Evolutionary conservation across 2,888 invertebrate species (phyloP).

Genomic region (Campoplex nolae): DNA sequence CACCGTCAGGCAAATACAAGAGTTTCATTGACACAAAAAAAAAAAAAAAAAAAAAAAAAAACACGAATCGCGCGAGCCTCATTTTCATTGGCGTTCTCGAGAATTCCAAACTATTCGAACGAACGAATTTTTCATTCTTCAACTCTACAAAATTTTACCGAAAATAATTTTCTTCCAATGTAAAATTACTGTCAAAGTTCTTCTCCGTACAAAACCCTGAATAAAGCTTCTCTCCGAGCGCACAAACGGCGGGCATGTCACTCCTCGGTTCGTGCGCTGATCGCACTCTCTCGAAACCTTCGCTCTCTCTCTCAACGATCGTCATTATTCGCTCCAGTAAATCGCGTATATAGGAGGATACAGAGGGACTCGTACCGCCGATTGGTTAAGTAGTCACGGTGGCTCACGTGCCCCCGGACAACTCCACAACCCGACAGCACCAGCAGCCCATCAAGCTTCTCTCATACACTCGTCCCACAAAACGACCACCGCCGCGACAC

Average conservation of each 20-base stretch:
- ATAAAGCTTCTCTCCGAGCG: no score
- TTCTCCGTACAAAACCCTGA: no score
- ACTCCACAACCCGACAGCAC: background rate
- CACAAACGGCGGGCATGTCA: background rate
- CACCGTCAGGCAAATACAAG: background rate
- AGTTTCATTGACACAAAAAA: background rate
- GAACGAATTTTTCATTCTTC: no score
- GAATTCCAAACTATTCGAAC: background rate
- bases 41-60: background rate
- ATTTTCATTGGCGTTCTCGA: background rate
- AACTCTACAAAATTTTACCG: no score
- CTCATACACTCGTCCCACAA: slow-evolving; percentile 11
- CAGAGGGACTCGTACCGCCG: slow-evolving; percentile 52
- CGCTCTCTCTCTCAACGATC: slow-evolving; percentile 18
- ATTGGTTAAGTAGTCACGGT: slow-evolving; percentile 66
- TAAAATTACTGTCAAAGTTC: no score
- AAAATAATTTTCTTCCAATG: no score
- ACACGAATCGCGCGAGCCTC: background rate
- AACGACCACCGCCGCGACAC: background rate
- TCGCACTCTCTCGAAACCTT: slow-evolving; percentile 5
- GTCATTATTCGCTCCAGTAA: slow-evolving; percentile 65
- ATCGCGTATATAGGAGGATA: slow-evolving; percentile 50
- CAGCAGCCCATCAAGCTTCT: background rate
- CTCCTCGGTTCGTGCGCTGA: background rate
- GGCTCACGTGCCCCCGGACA: slow-evolving; percentile 55